Evolutionary conservation across 1,140 invertebrate species (phyloP), one percentile per base, ranked within the genome.

Genomic region (Apolygus lucorum): DNA sequence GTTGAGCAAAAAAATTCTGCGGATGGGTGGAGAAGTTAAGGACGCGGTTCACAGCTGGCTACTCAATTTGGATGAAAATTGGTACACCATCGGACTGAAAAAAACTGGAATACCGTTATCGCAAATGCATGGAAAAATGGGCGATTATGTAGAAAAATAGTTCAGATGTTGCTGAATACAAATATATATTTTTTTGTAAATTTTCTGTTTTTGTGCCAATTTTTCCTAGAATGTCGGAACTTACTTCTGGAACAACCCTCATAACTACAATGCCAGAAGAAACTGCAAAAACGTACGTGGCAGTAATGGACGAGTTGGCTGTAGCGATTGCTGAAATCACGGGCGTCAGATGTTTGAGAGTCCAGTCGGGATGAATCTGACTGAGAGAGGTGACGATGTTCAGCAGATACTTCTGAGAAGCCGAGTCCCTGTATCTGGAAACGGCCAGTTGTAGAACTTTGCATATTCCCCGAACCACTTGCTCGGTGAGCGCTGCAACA

Each of bases 391-490:
- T 77, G n/a, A 94, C 83, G 29, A 93, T 78, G 67, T 83, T 82
- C 72, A 84, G 84, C 21, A 93, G 84, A 76, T 88, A 86, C 42
- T 84, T 84, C 75, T 91, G 87, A 1, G 92, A 95, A 70, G 83
- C 80, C 63, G 84, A 83, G 80, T 95, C 91, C 74, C 86, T 82
- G 76, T 94, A 94, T 72, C 89, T 84, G 68, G 87, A 85, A 70
- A 94, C 79, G 11, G 90, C 90, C 27, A 87, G 81, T 17, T 85
- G 84, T 68, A 93, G 77, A 65, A 88, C 82, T 77, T 88, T 87
- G 74, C 90, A 92, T 70, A 94, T 85, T 72, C 88, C 90, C 75
- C 85, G 85, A 24, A 94, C 82, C 70, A 89, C 87, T 73, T 85
- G 84, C 71, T 92, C 89, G 76, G 87, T 88, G 63, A 93, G 85